A percentile compares a stretch with the other conserved stretches of the same genome.
Conservation (phyloP, 2,797 vertebrate species). For the Darevskia mixta region DNA sequence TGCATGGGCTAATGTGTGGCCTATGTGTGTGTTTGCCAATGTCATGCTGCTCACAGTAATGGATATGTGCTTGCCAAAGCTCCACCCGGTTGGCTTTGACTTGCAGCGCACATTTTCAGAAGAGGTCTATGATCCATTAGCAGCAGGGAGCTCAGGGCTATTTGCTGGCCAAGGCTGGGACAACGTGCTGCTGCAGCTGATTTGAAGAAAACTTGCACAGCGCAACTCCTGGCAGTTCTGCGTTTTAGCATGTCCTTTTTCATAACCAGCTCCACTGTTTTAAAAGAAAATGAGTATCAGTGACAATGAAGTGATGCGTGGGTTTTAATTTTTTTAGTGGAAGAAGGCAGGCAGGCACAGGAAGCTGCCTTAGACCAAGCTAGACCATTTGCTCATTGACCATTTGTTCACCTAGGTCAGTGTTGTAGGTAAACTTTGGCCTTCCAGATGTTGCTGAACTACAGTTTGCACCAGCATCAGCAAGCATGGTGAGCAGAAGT, state of each 20-base stretch:
- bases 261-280: not conserved
- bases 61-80: not conserved
- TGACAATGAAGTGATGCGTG: slow-evolving; percentile 1
- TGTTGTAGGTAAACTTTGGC: too few species aligned
- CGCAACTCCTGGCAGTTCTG: not conserved
- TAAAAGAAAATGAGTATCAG: not conserved
- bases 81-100: not conserved
- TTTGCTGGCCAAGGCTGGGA: slow-evolving; percentile 24
- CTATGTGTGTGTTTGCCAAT: not conserved
- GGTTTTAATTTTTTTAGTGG: slow-evolving; percentile 9
- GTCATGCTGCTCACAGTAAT: slow-evolving; percentile 12
- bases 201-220: not conserved
- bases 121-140: not conserved
- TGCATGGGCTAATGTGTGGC: not conserved
- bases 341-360: not conserved
- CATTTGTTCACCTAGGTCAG: too few species aligned
- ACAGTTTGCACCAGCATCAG: too few species aligned
- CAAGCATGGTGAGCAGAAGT: too few species aligned
- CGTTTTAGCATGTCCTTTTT: not conserved
- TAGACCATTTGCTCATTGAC: too few species aligned
- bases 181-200: not conserved
- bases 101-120: not conserved
- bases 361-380: too few species aligned
- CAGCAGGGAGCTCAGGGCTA: not conserved
- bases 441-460: too few species aligned